Percentiles rank a stretch among this genome's conserved stretches.
Conservation (phyloP, 2,888 invertebrate species). For the Chymomyza caudatula region DNA sequence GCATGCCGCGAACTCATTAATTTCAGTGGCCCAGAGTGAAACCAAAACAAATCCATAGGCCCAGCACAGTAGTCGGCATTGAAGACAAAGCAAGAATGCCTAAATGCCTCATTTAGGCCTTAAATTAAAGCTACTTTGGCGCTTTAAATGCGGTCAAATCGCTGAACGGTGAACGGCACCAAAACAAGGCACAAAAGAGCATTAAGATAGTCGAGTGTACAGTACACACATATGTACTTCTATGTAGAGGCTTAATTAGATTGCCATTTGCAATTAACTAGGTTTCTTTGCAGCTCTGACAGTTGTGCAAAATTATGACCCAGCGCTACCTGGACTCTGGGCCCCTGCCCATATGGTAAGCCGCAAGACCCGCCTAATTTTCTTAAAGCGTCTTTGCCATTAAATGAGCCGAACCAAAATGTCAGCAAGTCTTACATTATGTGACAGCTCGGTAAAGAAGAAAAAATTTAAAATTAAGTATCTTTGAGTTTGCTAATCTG, state of each 20-base stretch:
- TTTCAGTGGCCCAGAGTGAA: constrained; percentile 30
- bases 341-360: constrained; percentile 41
- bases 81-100: constrained; percentile 68
- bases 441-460: constrained; percentile 29
- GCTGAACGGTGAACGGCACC: neutral
- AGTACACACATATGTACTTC: neutral
- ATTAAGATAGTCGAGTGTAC: constrained; percentile 25
- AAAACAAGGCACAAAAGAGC: constrained; percentile 44
- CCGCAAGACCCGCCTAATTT: constrained; percentile 34
- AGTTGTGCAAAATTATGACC: constrained; percentile 50
- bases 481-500: constrained; percentile 45
- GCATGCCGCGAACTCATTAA: constrained; percentile 67
- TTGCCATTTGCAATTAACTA: constrained; percentile 34
- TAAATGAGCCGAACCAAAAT: constrained; percentile 33
- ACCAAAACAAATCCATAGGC: neutral
- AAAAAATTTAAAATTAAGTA: constrained; percentile 32
- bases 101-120: constrained; percentile 69
- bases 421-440: constrained; percentile 31
- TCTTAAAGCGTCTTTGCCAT: neutral
- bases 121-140: constrained; percentile 65
- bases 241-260: constrained; percentile 53
- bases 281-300: constrained; percentile 49
- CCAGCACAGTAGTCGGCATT: constrained; percentile 67
- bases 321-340: constrained; percentile 25
- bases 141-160: constrained; percentile 2